Conservation (phyloP, 2,888 invertebrate genomes). For the Caenorhabditis sulstoni region DNA sequence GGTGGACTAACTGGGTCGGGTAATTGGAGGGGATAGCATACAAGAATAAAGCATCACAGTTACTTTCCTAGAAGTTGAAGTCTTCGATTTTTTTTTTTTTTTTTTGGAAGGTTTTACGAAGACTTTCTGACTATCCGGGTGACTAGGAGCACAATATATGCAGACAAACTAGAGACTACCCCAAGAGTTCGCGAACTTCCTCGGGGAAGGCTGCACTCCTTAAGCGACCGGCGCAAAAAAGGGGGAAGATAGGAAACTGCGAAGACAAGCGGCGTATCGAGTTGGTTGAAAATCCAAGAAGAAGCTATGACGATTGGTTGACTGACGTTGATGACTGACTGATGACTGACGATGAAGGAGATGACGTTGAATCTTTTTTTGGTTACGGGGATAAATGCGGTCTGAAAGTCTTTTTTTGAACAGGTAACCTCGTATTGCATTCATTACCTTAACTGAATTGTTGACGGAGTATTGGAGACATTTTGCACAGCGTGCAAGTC, state of each 20-base stretch:
- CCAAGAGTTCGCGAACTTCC: conserved; percentile 20
- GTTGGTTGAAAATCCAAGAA: conserved; percentile 13
- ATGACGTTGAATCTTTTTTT: conserved; percentile 34
- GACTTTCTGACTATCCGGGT: conserved; percentile 32
- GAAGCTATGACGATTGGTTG: conserved; percentile 8
- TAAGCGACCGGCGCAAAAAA: conserved; percentile 35
- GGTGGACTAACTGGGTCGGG: neutral
- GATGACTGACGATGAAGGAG: neutral
- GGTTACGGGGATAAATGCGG: neutral
- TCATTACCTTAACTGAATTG: neutral
- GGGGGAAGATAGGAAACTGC: neutral
- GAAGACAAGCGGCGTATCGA: neutral
- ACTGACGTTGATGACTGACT: conserved; percentile 26
- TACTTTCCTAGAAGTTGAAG: conserved; percentile 10
- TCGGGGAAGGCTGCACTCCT: conserved; percentile 3
- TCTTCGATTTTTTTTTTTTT: neutral
- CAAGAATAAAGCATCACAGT: conserved; percentile 10
- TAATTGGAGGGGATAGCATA: neutral
- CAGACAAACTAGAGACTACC: conserved; percentile 3
- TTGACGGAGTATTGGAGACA: conserved; percentile 14
- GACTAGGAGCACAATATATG: conserved; percentile 16
- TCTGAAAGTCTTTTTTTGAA: neutral
- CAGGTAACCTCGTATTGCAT: too few species aligned
- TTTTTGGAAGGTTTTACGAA: neutral
- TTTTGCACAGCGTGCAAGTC: conserved; percentile 39